Evolutionary conservation across 2,797 vertebrate genomes (phyloP), one percentile per base, ranked within the genome.

Genomic region (Acanthis flammea): DNA sequence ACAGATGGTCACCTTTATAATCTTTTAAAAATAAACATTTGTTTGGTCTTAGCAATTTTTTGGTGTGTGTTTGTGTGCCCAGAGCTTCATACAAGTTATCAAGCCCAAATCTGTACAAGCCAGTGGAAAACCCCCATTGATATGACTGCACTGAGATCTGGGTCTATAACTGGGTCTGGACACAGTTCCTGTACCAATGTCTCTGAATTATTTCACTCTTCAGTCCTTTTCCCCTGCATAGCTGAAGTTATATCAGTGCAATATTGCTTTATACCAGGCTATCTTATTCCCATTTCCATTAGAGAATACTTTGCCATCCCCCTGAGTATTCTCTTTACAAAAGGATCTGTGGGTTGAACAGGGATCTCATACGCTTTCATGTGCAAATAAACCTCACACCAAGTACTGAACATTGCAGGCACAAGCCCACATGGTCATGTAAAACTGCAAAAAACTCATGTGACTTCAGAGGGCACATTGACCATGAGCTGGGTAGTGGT

Each of bases 401-500:
- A 67, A 50, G 24, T 18, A 21, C 27, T 47, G 19, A 55, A 27
- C 12, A 0, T 1, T 5, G 21, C 48, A 70, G 67, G 37, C 8
- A 33, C 19, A 88, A 80, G 25, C 24, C 11, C 33, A 39, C n/a
- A 31, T 0, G 0, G 35, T 50, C 42, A 53, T 0, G 1, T 12
- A n/a, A 57, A 14, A 21, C 2, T 6, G 16, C 45, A 33, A 27
- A 90, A 21, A 80, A 30, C 18, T 19, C 18, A 5, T 28, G 2
- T 13, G 13, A 44, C 48, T 82, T 77, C 42, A 48, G 58, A 88
- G 6, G 13, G 53, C 2, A 1, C 3, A 2, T 2, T 39, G 23
- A 33, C 18, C 71, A 73, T 13, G 15, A 82, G 21, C 35, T 54
- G 6, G 19, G 15, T 47, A 23, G 16, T 54, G 15, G 37, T 45